phyloP scores from a whole-genome alignment of 2,113 vertebrate species.

The Uropsilus gracilis region DNA sequence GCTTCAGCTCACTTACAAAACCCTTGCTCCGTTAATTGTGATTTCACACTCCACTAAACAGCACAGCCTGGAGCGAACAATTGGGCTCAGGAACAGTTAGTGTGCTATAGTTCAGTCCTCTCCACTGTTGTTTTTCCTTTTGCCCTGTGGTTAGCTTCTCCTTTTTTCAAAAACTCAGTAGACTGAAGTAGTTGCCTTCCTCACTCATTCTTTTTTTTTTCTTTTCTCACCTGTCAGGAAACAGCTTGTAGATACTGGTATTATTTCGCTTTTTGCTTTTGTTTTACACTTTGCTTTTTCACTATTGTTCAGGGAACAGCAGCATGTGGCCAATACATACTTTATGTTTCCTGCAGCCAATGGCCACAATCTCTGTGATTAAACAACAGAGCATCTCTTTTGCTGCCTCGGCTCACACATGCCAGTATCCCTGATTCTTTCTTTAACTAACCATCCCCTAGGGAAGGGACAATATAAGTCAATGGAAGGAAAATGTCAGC shows the following conservation, averaged over 20 bases:
- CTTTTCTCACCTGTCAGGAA: constrained; percentile 29
- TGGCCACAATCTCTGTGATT: background rate
- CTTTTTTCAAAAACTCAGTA: constrained; percentile 45
- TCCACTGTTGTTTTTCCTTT: constrained; percentile 11
- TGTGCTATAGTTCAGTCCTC: background rate
- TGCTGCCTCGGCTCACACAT: background rate
- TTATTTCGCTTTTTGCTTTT: constrained; percentile 46
- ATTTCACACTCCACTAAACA: constrained; percentile 85
- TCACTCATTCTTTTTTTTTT: background rate
- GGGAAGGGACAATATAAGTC: background rate
- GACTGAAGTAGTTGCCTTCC: constrained; percentile 11
- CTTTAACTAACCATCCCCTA: background rate
- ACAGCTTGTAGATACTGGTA: background rate
- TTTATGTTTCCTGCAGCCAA: background rate
- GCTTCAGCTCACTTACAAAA: constrained; percentile 85
- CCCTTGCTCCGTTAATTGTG: constrained; percentile 88
- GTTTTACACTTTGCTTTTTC: constrained; percentile 19
- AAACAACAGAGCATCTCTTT: background rate
- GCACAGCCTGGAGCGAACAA: constrained; percentile 79
- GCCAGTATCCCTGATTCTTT: background rate
- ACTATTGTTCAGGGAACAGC: background rate
- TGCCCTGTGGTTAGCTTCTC: constrained; percentile 52
- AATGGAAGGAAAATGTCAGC: constrained; percentile 5
- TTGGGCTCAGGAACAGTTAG: constrained; percentile 74
- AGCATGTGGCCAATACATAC: background rate